Evolutionary conservation across 2,113 vertebrate genomes (phyloP).

Genomic region (Neomonachus schauinslandi): DNA sequence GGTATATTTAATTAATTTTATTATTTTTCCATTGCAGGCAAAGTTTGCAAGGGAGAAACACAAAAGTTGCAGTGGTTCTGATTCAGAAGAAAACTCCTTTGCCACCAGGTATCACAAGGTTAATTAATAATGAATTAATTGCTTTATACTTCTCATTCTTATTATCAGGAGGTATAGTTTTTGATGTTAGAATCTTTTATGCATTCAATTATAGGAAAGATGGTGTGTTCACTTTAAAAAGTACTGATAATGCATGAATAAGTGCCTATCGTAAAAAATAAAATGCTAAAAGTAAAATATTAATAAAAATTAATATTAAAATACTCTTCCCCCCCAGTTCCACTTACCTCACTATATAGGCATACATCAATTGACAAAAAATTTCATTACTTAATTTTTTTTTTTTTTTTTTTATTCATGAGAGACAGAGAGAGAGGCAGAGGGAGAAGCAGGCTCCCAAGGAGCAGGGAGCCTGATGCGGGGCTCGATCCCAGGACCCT

Average conservation of each 20-base stretch:
- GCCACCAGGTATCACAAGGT: constrained; percentile 92
- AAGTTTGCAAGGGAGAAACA: constrained; percentile 98
- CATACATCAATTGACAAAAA: not conserved
- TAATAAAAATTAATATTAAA: not conserved
- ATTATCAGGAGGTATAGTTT: not conserved
- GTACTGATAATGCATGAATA: not conserved
- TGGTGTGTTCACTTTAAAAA: not conserved
- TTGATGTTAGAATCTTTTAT: constrained; percentile 20
- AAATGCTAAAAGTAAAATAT: not conserved
- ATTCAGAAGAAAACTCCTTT: constrained; percentile 99
- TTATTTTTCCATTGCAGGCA: constrained; percentile 86
- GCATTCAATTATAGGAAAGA: not conserved
- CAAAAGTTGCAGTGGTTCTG: constrained; percentile 98
- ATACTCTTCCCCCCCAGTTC: not conserved
- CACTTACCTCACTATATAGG: not conserved
- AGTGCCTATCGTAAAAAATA: not conserved
- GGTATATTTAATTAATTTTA: not conserved
- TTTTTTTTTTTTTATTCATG: no score
- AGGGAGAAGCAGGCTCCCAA: no score
- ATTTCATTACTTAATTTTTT: not conserved
- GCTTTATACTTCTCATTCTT: not conserved
- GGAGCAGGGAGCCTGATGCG: no score
- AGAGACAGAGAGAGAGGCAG: no score
- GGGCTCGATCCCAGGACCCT: no score
- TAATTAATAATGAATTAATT: not conserved